Evolutionary conservation across 35 echinoderm and acorn worm genomes (phyloP), one percentile per base, ranked within the genome.

Genomic region (Strongylocentrotus purpuratus): DNA sequence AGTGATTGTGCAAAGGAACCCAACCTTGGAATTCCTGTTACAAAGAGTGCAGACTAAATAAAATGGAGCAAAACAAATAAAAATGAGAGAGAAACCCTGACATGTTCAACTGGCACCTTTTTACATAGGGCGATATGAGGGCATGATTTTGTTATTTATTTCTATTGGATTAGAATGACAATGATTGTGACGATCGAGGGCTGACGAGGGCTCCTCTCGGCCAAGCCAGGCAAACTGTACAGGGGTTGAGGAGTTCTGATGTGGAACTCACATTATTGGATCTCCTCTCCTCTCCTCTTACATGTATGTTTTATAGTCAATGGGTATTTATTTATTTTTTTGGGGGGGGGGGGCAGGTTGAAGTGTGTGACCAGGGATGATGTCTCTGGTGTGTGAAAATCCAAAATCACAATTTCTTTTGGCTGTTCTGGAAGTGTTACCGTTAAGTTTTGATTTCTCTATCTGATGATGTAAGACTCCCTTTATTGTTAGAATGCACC

Each of bases 1-100:
- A 78, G 65, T 78, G 65, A 78, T 78, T 78, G 65, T 78, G 65
- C 65, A 78, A 78, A 78, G 65, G 65, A 78, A 78, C 4, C 65
- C 65, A 78, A 78, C 65, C 65, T 78, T 78, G 65, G 3, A 7
- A 78, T 78, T 28, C 65, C 22, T 2, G 4, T 15, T 28, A 78
- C 65, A 78, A n/a, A 78, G 28, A 55, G 10, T 10, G 50, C 50
- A 55, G 50, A 55, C 50, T 55, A 55, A 22, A 22, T n/a, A 25
- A 78, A 22, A 78, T 15, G n/a, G 25, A 28, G 65, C 4, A 78
- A 78, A 78, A 78, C 25, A 78, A 78, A 78, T n/a, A 70, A 4
- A n/a, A n/a, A 28, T 28, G 20, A 71, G 25, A 71, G 28, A 78
- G 20, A 14, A 78, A 28, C 0, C 65, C 65, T 78, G 65, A 22